phyloP scores from a whole-genome alignment of 2,113 vertebrate genomes.

The Phrynocephalus versicolor region DNA sequence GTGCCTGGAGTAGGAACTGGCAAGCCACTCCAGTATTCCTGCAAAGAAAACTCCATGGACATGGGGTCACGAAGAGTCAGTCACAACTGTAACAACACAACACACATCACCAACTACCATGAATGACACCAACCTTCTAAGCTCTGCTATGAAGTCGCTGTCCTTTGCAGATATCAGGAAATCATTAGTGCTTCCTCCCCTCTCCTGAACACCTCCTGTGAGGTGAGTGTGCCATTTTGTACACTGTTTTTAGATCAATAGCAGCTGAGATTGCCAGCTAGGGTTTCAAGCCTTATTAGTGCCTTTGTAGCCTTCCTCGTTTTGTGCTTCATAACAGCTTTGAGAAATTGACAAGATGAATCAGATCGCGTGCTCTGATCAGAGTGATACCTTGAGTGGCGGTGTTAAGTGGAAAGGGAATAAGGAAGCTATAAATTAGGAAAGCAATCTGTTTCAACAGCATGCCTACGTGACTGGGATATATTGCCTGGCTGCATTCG shows the following conservation, averaged over 20 bases:
- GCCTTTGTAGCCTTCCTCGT: constrained; percentile 11
- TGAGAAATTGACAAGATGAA: constrained; percentile 19
- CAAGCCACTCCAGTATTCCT: too few species aligned
- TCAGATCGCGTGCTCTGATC: fast-evolving
- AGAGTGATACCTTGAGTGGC: background rate
- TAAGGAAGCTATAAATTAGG: constrained; percentile 29
- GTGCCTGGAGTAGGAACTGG: too few species aligned
- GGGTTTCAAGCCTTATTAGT: constrained; percentile 14
- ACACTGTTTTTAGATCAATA: constrained; percentile 13
- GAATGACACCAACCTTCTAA: fast-evolving
- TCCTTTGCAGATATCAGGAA: background rate
- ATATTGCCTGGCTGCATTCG: constrained; percentile 6
- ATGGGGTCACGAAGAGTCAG: too few species aligned
- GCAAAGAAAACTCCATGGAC: too few species aligned
- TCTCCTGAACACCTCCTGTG: background rate
- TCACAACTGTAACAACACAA: too few species aligned
- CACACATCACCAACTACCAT: background rate
- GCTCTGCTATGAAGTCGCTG: background rate
- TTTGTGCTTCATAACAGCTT: background rate
- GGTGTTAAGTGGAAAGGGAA: background rate
- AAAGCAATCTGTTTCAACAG: background rate
- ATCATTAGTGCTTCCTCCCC: constrained; percentile 16
- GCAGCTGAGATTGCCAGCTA: constrained; percentile 16
- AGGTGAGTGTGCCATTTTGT: background rate
- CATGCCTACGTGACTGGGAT: background rate